These are phyloP conservation scores for Actenoides hombroni DNA, from an alignment of 2,113 vertebrate genomes.

Conservation along the genomic window DNA sequence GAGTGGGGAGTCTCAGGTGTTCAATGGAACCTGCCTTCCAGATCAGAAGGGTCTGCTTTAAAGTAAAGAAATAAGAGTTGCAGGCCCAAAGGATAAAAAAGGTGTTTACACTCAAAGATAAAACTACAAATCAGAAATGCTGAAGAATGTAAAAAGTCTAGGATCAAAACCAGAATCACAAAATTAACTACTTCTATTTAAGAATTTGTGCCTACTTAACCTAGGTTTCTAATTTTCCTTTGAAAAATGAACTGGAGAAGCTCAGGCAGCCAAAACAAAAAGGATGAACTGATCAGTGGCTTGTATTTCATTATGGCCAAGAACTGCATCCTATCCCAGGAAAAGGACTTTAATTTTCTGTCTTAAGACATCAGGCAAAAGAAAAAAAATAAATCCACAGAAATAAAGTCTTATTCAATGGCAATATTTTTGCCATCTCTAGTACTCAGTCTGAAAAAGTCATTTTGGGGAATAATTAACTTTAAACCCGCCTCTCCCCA, in stretches of 20 bases:
- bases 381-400: not conserved
- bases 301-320: not conserved
- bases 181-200: not conserved
- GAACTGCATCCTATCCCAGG: not conserved
- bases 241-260: not conserved
- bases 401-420: conserved; percentile 18
- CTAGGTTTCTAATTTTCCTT: not conserved
- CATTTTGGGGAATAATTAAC: conserved; percentile 40
- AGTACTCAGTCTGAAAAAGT: conserved; percentile 7
- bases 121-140: not conserved
- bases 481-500: conserved; percentile 47
- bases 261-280: not conserved
- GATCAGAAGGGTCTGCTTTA: not conserved
- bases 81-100: not conserved
- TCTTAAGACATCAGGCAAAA: not conserved
- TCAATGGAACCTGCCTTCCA: not conserved
- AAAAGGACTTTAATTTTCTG: not conserved
- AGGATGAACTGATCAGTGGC: not conserved
- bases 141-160: not conserved
- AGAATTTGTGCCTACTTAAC: not conserved
- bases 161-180: not conserved
- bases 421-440: conserved; percentile 6
- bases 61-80: not conserved
- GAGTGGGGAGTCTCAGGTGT: not conserved
- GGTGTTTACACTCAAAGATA: not conserved